Base-by-base conservation (phyloP, 2,113 vertebrate species). In the Orycteropus afer region DNA sequence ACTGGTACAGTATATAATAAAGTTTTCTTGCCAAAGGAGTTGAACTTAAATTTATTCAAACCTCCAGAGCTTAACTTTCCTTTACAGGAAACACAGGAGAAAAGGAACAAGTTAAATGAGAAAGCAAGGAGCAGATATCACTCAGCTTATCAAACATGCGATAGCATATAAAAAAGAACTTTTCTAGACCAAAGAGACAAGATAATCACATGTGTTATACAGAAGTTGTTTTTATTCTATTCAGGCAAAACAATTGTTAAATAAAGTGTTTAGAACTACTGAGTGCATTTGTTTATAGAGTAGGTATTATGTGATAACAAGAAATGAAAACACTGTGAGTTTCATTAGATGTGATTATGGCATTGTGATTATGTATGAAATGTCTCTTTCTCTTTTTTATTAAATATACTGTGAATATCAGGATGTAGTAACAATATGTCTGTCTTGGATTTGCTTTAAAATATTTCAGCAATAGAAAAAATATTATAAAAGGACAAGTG, bases 381-480 rank as follows among this genome's bases (percentile, higher is more conserved):
- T 79, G 10, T 45, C 25, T 45, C 51, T 25, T 89, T 71, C 69
- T 51, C 22, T 78, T 51, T 78, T 51, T 17, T 55, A 4, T 55
- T 55, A 55, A 63, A 85, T 25, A 83, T 40, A 40, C 29, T 49
- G 40, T 89, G 42, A 76, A 63, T 59, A 2, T 49, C 80, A 17
- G 37, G 3, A 9, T 88, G 20, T 84, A 88, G 80, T 80, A 47
- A 92, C 29, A 73, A 87, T 82, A 61, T 57, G 1, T 84, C 55
- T 88, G 37, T 51, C 49, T 51, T 8, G 29, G 37, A 84, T 88
- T 59, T 93, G 17, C 61, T 80, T 92, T 79, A 51, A 93, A 83
- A 79, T 84, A 29, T 13, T 79, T 40, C 5, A 57, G 23, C 40
- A 80, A 73, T 67, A 22, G 27, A 29, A 49, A 59, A 69, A 63